Evolutionary conservation across 2,888 invertebrate genomes (phyloP), one percentile per base, ranked within the genome.

Genomic region (Acrobasis suavella): DNA sequence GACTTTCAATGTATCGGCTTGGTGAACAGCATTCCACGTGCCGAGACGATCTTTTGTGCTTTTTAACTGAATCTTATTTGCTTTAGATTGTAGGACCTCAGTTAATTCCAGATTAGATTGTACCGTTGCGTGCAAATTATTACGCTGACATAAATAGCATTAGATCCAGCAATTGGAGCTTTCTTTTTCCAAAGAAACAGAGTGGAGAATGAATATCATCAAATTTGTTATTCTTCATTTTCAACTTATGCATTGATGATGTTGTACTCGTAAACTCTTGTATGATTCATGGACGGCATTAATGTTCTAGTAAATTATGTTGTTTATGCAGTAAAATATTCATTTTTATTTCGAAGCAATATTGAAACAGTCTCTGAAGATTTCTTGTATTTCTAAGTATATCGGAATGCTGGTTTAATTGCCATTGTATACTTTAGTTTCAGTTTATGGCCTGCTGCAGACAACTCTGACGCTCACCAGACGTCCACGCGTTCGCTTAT

Each of bases 11-110:
- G 78, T 74, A 69, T 77, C 65, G 69, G 68, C 72, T 77, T 72
- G 80, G 77, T 79, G 69, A 77, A 82, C 88, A 80, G 74, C 89
- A 89, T 89, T 89, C 88, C 88, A 74, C 66, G 67, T 75, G 74
- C 80, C 77, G 17, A 70, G 70, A 64, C 66, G 32, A 69, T 71
- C 72, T 70, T 65, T 67, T 67, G 71, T 70, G 74, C 69, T 73
- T 77, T 73, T 76, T 81, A 65, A 62, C 38, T 38, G 9, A 32
- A 51, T 38, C 16, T 50, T 14, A 12, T 3, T 22, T 16, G 12
- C 17, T 46, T 10, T 12, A 14, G n/a, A 39, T 9, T 15, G 10
- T 15, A 39, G n/a, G n/a, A n/a, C n/a, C n/a, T n/a, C n/a, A n/a
- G 22, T 22, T 22, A 22, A 22, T 22, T 3, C 22, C 22, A 22